Evolutionary conservation across 2,888 invertebrate species (phyloP).

Genomic region (Tetramorium bicarinatum): DNA sequence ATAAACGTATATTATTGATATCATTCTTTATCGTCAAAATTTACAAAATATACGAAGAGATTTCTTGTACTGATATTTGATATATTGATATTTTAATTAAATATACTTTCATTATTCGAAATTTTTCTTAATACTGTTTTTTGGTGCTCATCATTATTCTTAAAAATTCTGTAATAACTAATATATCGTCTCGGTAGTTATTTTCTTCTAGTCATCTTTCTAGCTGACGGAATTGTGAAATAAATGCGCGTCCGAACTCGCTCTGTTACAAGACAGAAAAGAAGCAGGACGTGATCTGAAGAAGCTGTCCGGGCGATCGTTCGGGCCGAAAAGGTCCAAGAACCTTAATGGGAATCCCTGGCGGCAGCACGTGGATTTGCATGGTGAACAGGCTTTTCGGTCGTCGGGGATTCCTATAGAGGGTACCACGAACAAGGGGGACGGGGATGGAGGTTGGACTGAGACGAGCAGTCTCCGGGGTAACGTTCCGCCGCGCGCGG

Average conservation of each 20-base stretch:
- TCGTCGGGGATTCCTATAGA: conserved; percentile 71
- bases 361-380: conserved; percentile 71
- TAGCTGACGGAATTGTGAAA: background rate
- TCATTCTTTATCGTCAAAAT: background rate
- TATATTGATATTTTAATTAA: background rate
- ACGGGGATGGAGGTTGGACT: conserved; percentile 45
- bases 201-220: background rate
- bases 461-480: conserved; percentile 77
- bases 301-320: conserved; percentile 20
- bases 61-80: background rate
- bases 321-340: conserved; percentile 29
- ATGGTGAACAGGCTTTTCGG: conserved; percentile 75
- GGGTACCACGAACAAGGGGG: conserved; percentile 58
- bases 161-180: background rate
- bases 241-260: background rate
- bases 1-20: background rate
- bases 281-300: conserved; percentile 35
- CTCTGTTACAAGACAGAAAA: conserved; percentile 24
- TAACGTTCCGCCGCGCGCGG: conserved; percentile 74
- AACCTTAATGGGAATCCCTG: conserved; percentile 71
- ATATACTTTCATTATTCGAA: background rate
- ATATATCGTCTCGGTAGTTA: background rate
- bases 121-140: background rate
- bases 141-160: background rate
- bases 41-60: background rate